Percentiles rank a stretch among this genome's conserved stretches.
Evolutionary conservation across 2,797 vertebrate species (phyloP).

Genomic region (Gorsachius magnificus): DNA sequence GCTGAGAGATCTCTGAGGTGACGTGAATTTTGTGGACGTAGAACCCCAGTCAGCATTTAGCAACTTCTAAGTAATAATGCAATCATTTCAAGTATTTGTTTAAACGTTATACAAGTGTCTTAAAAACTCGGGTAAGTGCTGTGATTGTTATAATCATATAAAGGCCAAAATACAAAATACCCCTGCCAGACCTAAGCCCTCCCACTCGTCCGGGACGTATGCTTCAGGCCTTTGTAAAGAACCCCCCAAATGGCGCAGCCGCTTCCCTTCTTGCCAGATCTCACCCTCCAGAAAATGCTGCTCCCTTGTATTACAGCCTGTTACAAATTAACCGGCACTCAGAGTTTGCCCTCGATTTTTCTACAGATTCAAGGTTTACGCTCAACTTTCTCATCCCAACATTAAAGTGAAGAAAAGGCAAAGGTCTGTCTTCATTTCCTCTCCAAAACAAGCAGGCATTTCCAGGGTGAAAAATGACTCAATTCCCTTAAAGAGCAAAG

Average conservation of each 20-base stretch:
- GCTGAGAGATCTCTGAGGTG: neutral
- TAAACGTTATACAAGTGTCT: neutral
- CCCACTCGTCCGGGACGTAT: rapidly evolving
- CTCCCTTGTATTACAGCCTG: neutral
- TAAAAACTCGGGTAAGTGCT: neutral
- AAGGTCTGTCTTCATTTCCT: neutral
- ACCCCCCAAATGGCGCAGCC: neutral
- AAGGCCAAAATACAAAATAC: neutral
- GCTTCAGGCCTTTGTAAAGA: neutral
- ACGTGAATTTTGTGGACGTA: rapidly evolving
- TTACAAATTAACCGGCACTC: neutral
- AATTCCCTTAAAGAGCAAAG: neutral
- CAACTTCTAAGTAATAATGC: neutral
- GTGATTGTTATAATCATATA: neutral
- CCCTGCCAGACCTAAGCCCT: neutral
- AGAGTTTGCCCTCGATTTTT: neutral
- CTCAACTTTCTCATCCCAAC: neutral
- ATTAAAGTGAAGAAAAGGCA: neutral
- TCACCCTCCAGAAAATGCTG: neutral
- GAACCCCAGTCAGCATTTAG: neutral
- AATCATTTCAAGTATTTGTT: neutral
- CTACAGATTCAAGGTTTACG: neutral
- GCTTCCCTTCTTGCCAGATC: neutral
- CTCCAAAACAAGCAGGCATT: neutral
- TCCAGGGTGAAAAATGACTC: neutral